These are phyloP conservation scores for Siniperca chuatsi DNA, from an alignment of 2,113 vertebrate species.

Conservation along the genomic window DNA sequence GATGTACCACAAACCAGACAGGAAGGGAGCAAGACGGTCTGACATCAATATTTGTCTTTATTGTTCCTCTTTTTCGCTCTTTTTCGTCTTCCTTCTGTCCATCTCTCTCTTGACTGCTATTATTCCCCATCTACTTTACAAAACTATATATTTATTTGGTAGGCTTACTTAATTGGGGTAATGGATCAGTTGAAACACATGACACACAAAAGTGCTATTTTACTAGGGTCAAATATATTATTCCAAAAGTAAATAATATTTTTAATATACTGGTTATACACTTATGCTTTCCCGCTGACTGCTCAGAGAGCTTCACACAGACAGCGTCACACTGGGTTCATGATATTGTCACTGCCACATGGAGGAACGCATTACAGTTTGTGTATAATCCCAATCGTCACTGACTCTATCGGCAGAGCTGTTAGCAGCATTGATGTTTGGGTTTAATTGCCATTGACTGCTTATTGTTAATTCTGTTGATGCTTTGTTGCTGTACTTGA, in stretches of 20 bases:
- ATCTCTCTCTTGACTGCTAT: too few species aligned
- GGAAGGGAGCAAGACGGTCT: background rate
- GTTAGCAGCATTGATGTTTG: background rate
- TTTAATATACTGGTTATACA: too few species aligned
- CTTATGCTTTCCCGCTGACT: too few species aligned
- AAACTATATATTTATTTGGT: background rate
- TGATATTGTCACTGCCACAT: background rate
- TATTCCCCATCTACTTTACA: background rate
- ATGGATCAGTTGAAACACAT: background rate
- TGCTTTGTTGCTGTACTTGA: background rate
- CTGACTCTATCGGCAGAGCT: background rate
- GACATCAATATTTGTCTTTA: background rate
- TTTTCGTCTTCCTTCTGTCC: background rate
- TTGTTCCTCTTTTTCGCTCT: background rate
- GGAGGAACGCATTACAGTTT: background rate
- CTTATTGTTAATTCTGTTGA: background rate
- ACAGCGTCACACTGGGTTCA: background rate
- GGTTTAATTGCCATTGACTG: background rate
- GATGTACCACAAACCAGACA: conserved; percentile 15
- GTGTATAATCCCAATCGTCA: background rate
- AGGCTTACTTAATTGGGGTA: too few species aligned
- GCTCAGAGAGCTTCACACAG: background rate
- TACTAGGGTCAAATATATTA: background rate
- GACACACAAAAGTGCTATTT: too few species aligned
- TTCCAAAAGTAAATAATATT: too few species aligned